phyloP scores from a whole-genome alignment of 2,113 vertebrate species.

The Ginglymostoma cirratum region DNA sequence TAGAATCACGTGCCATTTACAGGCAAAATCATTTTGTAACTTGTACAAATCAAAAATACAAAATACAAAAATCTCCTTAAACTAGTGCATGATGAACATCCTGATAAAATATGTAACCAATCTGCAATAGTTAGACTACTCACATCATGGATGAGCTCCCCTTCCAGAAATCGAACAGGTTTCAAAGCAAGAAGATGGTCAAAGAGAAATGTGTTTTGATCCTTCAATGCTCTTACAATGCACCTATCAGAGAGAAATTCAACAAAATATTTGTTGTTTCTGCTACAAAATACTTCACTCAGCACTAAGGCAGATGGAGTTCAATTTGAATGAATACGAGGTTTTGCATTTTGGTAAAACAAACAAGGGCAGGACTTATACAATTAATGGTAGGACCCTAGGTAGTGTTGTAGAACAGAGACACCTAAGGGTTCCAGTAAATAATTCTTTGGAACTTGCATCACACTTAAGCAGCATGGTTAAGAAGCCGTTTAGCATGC shows the following conservation, averaged over 20 bases:
- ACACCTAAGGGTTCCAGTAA: too few species aligned
- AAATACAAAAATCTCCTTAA: neutral
- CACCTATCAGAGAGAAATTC: slow-evolving; percentile 59
- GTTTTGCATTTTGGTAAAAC: too few species aligned
- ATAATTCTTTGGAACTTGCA: too few species aligned
- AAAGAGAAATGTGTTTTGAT: slow-evolving; percentile 89
- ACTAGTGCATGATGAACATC: neutral
- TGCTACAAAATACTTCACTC: neutral
- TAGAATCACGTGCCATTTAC: neutral
- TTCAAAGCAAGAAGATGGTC: slow-evolving; percentile 95
- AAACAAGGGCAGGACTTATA: too few species aligned
- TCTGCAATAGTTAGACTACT: slow-evolving; percentile 51
- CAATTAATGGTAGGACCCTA: too few species aligned
- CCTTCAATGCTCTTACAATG: slow-evolving; percentile 90
- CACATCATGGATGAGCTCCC: slow-evolving; percentile 96
- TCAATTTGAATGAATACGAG: too few species aligned
- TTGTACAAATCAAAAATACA: neutral
- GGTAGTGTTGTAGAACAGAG: too few species aligned
- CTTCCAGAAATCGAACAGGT: slow-evolving; percentile 95
- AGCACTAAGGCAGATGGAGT: too few species aligned
- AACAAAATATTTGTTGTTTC: neutral
- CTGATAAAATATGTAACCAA: neutral
- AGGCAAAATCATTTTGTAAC: neutral
- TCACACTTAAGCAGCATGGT: too few species aligned
- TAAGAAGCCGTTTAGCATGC: too few species aligned